phyloP scores from a whole-genome alignment of 2,113 vertebrate genomes.

The Cisticola juncidis region DNA sequence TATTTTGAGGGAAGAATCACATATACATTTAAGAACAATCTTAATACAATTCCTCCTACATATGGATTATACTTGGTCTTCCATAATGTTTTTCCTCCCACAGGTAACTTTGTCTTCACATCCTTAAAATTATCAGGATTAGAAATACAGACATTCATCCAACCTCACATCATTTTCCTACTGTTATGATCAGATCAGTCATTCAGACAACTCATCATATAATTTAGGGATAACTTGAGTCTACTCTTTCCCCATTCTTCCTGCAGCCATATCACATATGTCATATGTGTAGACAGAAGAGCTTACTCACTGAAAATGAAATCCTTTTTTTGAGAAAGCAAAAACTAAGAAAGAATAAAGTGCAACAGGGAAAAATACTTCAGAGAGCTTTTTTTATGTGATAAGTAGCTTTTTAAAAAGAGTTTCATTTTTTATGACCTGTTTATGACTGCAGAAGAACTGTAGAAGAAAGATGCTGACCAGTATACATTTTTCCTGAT shows the following conservation, averaged over 20 bases:
- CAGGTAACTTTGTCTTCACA: background rate
- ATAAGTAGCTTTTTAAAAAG: background rate
- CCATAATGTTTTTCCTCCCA: background rate
- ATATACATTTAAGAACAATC: background rate
- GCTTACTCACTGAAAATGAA: background rate
- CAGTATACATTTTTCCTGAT: background rate
- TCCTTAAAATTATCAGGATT: background rate
- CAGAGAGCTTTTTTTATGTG: background rate
- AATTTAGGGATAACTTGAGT: background rate
- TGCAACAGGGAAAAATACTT: background rate
- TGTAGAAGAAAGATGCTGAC: conserved; percentile 14
- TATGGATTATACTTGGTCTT: background rate
- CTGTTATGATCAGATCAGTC: background rate
- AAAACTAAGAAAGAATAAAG: conserved; percentile 5
- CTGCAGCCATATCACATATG: background rate
- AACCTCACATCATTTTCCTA: background rate
- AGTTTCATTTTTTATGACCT: background rate
- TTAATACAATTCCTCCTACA: background rate
- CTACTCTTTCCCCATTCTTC: background rate
- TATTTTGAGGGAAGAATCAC: background rate
- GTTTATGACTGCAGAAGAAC: conserved; percentile 9
- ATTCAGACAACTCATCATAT: background rate
- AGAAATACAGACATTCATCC: background rate
- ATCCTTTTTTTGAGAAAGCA: background rate
- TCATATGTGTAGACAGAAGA: background rate